Evolutionary conservation across 2,888 invertebrate genomes (phyloP), one percentile per base, ranked within the genome.

Genomic region (Philaethria dido): DNA sequence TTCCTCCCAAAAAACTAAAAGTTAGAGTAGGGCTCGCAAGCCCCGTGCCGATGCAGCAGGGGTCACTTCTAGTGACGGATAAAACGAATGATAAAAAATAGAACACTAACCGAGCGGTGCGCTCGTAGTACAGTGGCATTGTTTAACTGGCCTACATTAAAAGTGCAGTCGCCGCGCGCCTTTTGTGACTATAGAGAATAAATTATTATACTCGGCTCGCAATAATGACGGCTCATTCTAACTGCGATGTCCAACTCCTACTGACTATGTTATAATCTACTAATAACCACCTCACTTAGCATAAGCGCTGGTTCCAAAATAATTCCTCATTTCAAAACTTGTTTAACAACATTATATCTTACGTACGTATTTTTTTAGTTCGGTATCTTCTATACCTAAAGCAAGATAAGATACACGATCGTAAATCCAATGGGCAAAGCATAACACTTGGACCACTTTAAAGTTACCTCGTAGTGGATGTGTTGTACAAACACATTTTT

Each of bases 71-170:
- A 47, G 20, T 1, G 47, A n/a, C 50, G n/a, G n/a, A n/a, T n/a
- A n/a, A n/a, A n/a, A n/a, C n/a, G n/a, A n/a, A n/a, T n/a, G n/a
- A n/a, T n/a, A n/a, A n/a, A n/a, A n/a, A n/a, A n/a, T n/a, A n/a
- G n/a, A n/a, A n/a, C n/a, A 50, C 50, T 14, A 44, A 8, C 5
- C 16, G 8, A 16, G 25, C 25, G 14, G n/a, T 50, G 20, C 9
- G 36, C 13, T 20, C 1, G 18, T 20, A 9, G 25, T 14, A 39
- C 47, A 48, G 45, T 59, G 33, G 50, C 44, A 52, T 66, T 61
- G 67, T 62, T 44, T 44, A 48, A 64, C 54, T 55, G 61, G 20
- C 57, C 69, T 47, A 55, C 50, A 62, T 62, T 64, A 60, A 67
- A 65, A 68, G 68, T 71, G 69, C 64, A 66, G 18, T 25, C 20